Conservation (phyloP, 2,113 vertebrate genomes). For the Telmatochromis sp. region DNA sequence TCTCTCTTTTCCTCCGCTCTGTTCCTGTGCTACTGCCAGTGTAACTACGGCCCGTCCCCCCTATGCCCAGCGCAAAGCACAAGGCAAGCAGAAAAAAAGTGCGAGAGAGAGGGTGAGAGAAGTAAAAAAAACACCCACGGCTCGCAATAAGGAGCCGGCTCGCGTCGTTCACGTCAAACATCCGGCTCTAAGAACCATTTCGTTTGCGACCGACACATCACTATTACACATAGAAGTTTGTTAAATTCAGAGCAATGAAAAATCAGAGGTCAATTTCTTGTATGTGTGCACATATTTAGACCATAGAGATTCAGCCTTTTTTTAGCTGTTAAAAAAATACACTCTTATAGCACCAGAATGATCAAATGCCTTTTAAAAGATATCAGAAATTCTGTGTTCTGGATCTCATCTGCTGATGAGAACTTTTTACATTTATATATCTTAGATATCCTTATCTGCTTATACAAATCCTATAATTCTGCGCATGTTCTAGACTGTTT, state of each 20-base stretch:
- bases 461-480: not conserved
- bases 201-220: not conserved
- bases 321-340: not conserved
- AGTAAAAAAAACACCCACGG: accelerated
- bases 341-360: not conserved
- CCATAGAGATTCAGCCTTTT: not conserved
- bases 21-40: not conserved
- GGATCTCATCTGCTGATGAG: not conserved
- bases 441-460: not conserved
- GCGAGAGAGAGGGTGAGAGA: not conserved
- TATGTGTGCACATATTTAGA: not conserved
- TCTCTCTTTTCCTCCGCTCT: not conserved
- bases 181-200: not conserved
- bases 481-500: not conserved
- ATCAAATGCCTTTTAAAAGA: not conserved
- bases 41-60: not conserved
- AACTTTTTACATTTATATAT: not conserved
- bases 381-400: not conserved
- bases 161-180: not conserved
- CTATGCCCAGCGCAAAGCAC: not conserved
- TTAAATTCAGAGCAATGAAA: not conserved
- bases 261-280: not conserved
- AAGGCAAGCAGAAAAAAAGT: not conserved
- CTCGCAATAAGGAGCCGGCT: not conserved
- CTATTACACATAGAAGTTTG: not conserved